These are phyloP conservation scores for Oreochromis spilurus DNA, from an alignment of 2,113 vertebrate species.

Conservation along the genomic window DNA sequence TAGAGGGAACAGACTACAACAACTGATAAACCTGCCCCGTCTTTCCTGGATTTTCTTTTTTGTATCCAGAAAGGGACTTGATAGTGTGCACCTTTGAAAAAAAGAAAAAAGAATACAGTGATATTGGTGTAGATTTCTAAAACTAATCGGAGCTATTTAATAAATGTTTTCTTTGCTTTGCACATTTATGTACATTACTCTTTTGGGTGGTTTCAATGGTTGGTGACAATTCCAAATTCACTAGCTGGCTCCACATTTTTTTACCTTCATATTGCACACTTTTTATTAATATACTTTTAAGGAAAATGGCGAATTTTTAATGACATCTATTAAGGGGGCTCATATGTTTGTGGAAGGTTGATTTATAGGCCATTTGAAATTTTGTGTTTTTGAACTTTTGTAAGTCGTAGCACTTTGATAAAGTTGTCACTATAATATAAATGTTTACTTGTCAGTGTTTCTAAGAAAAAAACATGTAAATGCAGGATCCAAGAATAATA, in stretches of 20 bases:
- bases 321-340: neutral
- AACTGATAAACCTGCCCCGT: constrained; percentile 59
- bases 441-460: neutral
- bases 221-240: neutral
- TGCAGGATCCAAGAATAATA: neutral
- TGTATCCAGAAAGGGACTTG: neutral
- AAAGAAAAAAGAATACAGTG: constrained; percentile 24
- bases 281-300: neutral
- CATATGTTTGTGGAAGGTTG: constrained; percentile 4
- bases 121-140: constrained; percentile 65
- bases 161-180: constrained; percentile 73
- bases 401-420: constrained; percentile 47
- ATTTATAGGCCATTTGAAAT: constrained; percentile 6
- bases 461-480: neutral
- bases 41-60: neutral
- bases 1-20: constrained; percentile 85
- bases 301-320: neutral
- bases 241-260: constrained; percentile 1
- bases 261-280: neutral
- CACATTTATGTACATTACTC: constrained; percentile 76
- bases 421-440: neutral
- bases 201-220: constrained; percentile 65
- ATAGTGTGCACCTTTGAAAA: constrained; percentile 26
- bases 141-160: constrained; percentile 53
- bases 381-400: constrained; percentile 1